phyloP scores from a whole-genome alignment of 1,140 invertebrate genomes.

The Muscidifurax raptorellus region DNA sequence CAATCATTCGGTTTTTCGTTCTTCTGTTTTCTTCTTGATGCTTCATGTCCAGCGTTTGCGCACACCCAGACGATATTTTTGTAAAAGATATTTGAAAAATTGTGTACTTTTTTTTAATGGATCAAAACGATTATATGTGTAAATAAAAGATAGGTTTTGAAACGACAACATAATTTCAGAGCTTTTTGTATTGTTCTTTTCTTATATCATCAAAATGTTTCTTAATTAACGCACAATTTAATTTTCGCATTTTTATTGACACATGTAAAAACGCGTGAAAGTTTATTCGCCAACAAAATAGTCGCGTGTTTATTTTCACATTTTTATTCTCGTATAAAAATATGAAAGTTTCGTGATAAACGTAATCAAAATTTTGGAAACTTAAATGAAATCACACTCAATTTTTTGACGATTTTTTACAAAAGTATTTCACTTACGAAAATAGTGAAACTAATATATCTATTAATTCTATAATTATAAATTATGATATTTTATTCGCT shows the following conservation, averaged over 20 bases:
- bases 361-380: not conserved
- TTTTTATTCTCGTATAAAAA: not conserved
- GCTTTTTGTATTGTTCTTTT: not conserved
- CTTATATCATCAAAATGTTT: not conserved
- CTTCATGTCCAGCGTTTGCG: not conserved
- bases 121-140: not conserved
- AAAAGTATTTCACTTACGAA: not conserved
- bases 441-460: too few relatives aligned
- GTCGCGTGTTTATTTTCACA: not conserved
- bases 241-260: not conserved
- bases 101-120: constrained; percentile 1
- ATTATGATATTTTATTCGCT: too few relatives aligned
- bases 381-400: not conserved
- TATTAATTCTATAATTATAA: too few relatives aligned
- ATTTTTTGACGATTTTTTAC: not conserved
- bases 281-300: not conserved
- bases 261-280: not conserved
- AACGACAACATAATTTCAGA: constrained; percentile 4
- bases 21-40: constrained; percentile 3
- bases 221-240: not conserved
- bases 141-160: not conserved
- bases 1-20: constrained; percentile 19
- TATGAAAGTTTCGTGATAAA: not conserved
- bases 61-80: constrained; percentile 35
- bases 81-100: constrained; percentile 58